Base-by-base conservation (phyloP, 2,888 invertebrate species). In the Ganaspis brasiliensis region DNA sequence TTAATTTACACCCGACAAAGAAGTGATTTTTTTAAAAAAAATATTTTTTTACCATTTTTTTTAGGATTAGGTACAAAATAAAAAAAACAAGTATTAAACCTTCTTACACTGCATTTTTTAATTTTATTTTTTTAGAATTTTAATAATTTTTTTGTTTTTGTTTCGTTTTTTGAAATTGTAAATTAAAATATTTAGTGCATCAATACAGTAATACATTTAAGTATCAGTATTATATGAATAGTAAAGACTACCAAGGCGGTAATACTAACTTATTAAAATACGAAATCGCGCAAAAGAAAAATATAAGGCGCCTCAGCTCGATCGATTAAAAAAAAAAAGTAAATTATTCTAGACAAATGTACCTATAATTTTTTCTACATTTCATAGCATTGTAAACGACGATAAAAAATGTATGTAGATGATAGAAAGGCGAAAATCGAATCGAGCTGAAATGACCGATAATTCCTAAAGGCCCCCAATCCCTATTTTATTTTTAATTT, bases 281-380 rank as follows among this genome's bases (percentile, higher is more conserved):
- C 49, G 85, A 84, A 84, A 87, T 82, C 86, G 89, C 89, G 89
- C 87, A 86, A 85, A 87, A 86, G 82, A 80, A 76, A 74, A 35
- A 14, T 75, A 56, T 76, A 37, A 74, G 80, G 76, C 75, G 81
- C 81, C 81, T 87, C 87, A 85, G 85, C 79, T 87, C 83, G 83
- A 84, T 85, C 80, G 76, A 72, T 75, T 73, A 63, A 26, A 72
- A 52, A 70, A 72, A 49, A 74, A 56, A 74, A 75, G 73, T 75
- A 78, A 80, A 76, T 63, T 74, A 78, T 72, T 61, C 72, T 86
- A 85, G 79, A 81, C 37, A 40, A 82, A 85, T 79, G 72, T 72
- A 87, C 85, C 87, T 88, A 86, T 88, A 86, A 88, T 89, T 90
- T 89, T 90, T 89, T 89, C 87, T 89, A 89, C 87, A 82, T 87